Evolutionary conservation across 2,113 vertebrate genomes (phyloP).

Genomic region (Cyanoderma ruficeps): DNA sequence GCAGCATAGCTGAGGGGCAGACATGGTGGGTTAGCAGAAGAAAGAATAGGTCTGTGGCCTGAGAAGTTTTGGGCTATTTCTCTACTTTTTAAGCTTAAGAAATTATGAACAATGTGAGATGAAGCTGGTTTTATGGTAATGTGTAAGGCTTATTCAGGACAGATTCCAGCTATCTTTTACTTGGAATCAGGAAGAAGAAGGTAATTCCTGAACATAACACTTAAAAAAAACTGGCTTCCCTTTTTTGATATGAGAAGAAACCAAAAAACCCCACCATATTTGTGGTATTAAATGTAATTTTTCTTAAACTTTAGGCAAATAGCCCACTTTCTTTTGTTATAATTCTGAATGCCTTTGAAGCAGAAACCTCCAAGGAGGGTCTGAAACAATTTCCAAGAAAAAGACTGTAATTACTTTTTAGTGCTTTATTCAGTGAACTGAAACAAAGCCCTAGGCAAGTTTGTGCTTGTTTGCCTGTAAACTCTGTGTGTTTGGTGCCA

Average conservation of each 20-base stretch:
- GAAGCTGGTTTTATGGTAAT: not conserved
- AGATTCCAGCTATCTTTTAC: not conserved
- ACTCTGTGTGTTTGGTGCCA: not conserved
- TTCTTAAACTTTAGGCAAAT: conserved; percentile 2
- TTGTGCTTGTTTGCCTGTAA: not conserved
- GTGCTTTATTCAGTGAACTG: not conserved
- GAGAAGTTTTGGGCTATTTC: not conserved
- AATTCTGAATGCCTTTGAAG: conserved; percentile 8
- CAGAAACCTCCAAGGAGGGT: conserved; percentile 33
- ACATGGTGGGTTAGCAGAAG: accelerated
- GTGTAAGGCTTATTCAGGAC: not conserved
- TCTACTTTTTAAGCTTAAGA: not conserved
- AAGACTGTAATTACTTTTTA: conserved; percentile 24
- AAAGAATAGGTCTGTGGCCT: not conserved
- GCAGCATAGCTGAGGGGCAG: not conserved
- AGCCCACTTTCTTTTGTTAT: not conserved
- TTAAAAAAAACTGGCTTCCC: not conserved
- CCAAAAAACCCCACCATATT: not conserved
- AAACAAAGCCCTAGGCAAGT: not conserved
- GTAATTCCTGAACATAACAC: not conserved
- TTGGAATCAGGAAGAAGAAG: not conserved
- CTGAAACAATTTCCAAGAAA: conserved; percentile 37
- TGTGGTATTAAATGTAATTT: not conserved
- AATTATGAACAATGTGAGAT: not conserved
- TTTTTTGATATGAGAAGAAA: not conserved